A percentile compares a stretch with the other conserved stretches of the same genome.
Evolutionary conservation across 2,113 vertebrate genomes (phyloP).

Genomic region (Alethe castanea): DNA sequence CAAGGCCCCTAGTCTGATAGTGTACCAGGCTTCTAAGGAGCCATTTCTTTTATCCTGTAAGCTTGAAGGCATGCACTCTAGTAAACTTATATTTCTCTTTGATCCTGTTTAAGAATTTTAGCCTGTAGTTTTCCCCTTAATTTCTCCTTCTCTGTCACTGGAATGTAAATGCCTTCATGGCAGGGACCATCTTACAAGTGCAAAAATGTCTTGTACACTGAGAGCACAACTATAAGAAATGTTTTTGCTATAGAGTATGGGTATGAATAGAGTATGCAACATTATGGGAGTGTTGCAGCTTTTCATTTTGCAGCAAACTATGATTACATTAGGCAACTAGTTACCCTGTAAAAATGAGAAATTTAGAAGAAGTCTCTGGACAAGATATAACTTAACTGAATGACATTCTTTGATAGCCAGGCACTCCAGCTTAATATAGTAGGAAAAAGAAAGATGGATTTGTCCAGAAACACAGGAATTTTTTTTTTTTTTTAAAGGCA

Average conservation of each 20-base stretch:
- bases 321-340: neutral
- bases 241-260: accelerated
- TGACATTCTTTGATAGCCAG: neutral
- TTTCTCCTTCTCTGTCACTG: neutral
- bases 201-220: neutral
- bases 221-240: neutral
- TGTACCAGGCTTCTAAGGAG: neutral
- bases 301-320: neutral
- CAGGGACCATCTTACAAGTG: neutral
- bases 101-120: neutral
- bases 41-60: neutral
- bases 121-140: neutral
- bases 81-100: neutral
- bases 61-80: neutral
- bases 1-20: neutral
- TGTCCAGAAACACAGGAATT: neutral
- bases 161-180: neutral
- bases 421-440: neutral
- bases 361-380: neutral
- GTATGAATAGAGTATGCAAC: neutral
- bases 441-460: neutral
- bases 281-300: neutral
- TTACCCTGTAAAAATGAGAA: neutral
- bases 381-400: neutral
- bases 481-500: neutral